Conservation (phyloP, 2,113 vertebrate genomes). For the Gobius niger region DNA sequence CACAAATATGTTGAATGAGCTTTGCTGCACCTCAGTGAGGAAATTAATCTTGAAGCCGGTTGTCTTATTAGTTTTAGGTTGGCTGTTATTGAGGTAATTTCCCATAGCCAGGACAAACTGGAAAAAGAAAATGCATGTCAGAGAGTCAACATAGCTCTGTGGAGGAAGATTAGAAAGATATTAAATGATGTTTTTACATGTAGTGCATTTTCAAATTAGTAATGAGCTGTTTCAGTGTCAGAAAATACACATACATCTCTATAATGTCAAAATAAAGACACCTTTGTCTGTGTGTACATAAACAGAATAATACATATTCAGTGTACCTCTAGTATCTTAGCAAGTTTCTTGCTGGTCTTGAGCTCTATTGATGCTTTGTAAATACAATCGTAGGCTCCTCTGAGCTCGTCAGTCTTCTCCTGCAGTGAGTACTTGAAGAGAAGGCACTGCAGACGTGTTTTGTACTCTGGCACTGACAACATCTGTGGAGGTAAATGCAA, state of each 20-base stretch:
- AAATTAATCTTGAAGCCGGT: slow-evolving; percentile 99
- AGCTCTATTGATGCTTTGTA: slow-evolving; percentile 91
- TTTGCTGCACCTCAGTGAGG: slow-evolving; percentile 85
- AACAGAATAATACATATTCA: background rate
- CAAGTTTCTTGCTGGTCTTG: slow-evolving; percentile 94
- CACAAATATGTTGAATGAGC: background rate
- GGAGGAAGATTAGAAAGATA: too few relatives aligned
- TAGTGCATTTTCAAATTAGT: too few relatives aligned
- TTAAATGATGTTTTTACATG: too few relatives aligned
- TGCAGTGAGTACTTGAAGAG: slow-evolving; percentile 91
- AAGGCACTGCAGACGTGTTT: slow-evolving; percentile 89
- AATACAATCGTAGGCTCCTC: slow-evolving; percentile 87
- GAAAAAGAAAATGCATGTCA: slow-evolving; percentile 14
- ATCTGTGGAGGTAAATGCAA: slow-evolving; percentile 41
- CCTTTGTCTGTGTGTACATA: background rate
- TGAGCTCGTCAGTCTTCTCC: slow-evolving; percentile 95
- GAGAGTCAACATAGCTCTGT: background rate
- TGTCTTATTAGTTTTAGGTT: slow-evolving; percentile 90
- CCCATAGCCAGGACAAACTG: slow-evolving; percentile 99
- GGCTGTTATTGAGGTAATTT: slow-evolving; percentile 96
- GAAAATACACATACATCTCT: background rate
- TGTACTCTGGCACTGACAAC: slow-evolving; percentile 89
- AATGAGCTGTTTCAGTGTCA: background rate
- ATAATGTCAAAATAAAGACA: background rate
- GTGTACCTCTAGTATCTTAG: slow-evolving; percentile 94